Conservation (phyloP, 2,113 vertebrate genomes). For the Penelope pileata region DNA sequence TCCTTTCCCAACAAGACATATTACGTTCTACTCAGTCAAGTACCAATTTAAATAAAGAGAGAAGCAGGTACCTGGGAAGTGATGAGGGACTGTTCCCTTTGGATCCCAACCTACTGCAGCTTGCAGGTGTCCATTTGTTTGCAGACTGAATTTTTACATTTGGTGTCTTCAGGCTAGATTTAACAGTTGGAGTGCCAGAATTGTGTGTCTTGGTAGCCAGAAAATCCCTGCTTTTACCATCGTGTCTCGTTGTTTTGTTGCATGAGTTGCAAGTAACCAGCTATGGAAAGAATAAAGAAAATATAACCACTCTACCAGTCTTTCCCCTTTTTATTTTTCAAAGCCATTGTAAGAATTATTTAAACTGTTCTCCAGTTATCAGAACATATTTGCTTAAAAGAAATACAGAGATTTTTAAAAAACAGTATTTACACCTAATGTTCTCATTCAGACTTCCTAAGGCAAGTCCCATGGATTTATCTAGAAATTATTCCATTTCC, state of each 20-base stretch:
- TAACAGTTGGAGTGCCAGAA: slow-evolving; percentile 66
- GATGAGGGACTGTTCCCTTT: slow-evolving; percentile 65
- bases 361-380: not conserved
- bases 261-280: slow-evolving; percentile 90
- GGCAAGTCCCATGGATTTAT: not conserved
- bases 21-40: not conserved
- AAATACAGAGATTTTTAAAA: not conserved
- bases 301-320: not conserved
- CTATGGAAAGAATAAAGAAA: slow-evolving; percentile 71
- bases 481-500: not conserved
- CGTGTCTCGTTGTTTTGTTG: slow-evolving; percentile 81
- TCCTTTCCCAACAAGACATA: not conserved
- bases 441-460: not conserved
- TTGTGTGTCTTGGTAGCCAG: slow-evolving; percentile 56
- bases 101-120: slow-evolving; percentile 47
- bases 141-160: slow-evolving; percentile 56
- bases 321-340: not conserved
- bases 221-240: slow-evolving; percentile 82
- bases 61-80: slow-evolving; percentile 72
- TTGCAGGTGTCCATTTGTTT: slow-evolving; percentile 46
- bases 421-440: not conserved
- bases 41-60: not conserved
- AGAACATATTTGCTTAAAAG: not conserved
- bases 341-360: not conserved
- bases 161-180: slow-evolving; percentile 61